Evolutionary conservation across 2,888 invertebrate genomes (phyloP), one percentile per base, ranked within the genome.

Genomic region (Eupithecia centaureata): DNA sequence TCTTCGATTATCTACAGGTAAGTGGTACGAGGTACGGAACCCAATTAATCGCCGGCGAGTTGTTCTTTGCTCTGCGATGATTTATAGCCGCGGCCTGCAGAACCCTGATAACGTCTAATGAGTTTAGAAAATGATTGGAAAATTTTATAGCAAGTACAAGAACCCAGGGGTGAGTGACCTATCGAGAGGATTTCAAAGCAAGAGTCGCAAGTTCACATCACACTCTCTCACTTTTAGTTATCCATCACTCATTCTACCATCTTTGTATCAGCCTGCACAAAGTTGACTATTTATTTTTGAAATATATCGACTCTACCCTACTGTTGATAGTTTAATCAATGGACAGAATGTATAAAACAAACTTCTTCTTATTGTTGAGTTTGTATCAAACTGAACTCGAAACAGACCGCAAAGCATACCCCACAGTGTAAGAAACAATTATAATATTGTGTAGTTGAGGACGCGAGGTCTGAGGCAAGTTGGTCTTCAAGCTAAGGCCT

Each of bases 11-110:
- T 52, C 15, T 52, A 32, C 47, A 57, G 42, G 56, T 61, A 10
- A n/a, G 27, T 27, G 59, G 52, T 35, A 35, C 62, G 62, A 70
- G 71, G 69, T 71, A 66, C 66, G 72, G 73, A 67, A 74, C 67
- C 72, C 79, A 84, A 82, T 84, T 82, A 82, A 82, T 80, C 73
- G 71, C 68, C 73, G 75, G 73, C 71, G 73, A 80, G 78, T 80
- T 80, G 79, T 79, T 84, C 82, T 84, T 84, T 82, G 77, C 80
- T 79, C 79, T 78, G 30, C 65, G 68, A 77, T 84, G 84, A 84
- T 84, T 84, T 76, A 84, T 83, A 73, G 76, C 77, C 69, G 68
- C 72, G 67, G 77, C 75, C 82, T 83, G 82, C 77, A 70, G 73
- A 63, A 70, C 70, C 60, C 72, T 70, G 83, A 83, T 84, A 84